Percentiles rank a stretch among this genome's conserved stretches.
Conservation (phyloP, 2,888 invertebrate species). For the Odontothrips loti region DNA sequence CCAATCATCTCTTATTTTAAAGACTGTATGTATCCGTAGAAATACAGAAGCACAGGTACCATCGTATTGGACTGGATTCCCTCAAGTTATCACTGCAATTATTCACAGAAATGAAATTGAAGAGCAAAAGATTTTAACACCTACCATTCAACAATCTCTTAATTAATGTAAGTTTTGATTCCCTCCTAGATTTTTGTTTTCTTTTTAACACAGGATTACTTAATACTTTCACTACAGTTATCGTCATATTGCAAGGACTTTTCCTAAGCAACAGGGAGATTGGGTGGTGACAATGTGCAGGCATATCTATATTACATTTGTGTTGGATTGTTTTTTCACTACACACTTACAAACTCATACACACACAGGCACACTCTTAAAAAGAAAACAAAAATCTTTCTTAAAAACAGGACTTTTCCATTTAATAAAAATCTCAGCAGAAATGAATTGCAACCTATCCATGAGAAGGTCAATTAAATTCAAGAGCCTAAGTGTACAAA, state of each 20-base stretch:
- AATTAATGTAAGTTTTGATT: slow-evolving; percentile 2
- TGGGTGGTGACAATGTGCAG: slow-evolving; percentile 16
- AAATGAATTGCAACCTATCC: not conserved
- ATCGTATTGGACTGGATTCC: slow-evolving; percentile 20
- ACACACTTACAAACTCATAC: not conserved
- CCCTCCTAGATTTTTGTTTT: slow-evolving; percentile 23
- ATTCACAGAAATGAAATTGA: not conserved
- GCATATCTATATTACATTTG: slow-evolving; percentile 15
- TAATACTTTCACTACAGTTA: slow-evolving; percentile 6
- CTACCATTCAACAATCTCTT: slow-evolving; percentile 17
- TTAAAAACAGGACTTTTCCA: not conserved
- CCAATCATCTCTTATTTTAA: slow-evolving; percentile 5
- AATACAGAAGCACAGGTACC: slow-evolving; percentile 23
- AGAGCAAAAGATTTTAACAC: slow-evolving; percentile 3
- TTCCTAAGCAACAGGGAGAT: not conserved
- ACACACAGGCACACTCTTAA: slow-evolving; percentile 1
- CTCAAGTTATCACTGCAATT: slow-evolving; percentile 21
- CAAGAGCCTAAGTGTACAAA: not conserved
- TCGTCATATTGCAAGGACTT: not conserved
- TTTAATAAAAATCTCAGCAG: not conserved
- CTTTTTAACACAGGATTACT: slow-evolving; percentile 8
- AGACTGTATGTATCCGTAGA: slow-evolving; percentile 20
- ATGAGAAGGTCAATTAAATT: not conserved
- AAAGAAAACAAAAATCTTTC: slow-evolving; percentile 17
- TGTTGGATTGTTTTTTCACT: not conserved